Evolutionary conservation across 23 tunicate genomes (phyloP), one percentile per base, ranked within the genome.

Genomic region (Halocynthia roretzi): DNA sequence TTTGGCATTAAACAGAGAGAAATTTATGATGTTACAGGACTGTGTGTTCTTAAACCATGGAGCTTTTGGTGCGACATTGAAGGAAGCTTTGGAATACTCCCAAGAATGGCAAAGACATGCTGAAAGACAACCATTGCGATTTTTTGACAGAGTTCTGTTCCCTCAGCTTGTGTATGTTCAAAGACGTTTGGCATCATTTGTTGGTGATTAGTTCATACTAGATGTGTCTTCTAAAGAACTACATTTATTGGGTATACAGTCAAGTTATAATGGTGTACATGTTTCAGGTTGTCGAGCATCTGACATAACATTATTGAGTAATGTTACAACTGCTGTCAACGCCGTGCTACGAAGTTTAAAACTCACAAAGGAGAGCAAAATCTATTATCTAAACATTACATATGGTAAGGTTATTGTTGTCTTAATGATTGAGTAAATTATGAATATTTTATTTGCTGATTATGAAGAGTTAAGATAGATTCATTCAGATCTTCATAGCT

Each of bases 1-100:
- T 65, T 65, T 65, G 70, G 5, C 48, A 65, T 5, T 65, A 20
- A 40, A 20, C 1, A 5, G 70, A 65, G 5, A 58, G 1, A 58
- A 58, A 14, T 14, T 1, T 14, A 15, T 58, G 17, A 14, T n/a
- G 17, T 54, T 74, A 54, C 66, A 72, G 67, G 70, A 49, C 50
- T 85, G 74, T 49, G 81, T 75, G 40, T 91, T 91, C 70, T 61
- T 91, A 20, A 91, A 91, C 65, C 97, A 91, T 81, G 97, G 97
- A n/a, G 97, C 97, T 5, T 91, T 91, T 72, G 97, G 97, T 51
- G 72, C 67, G 52, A 81, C 68, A 0, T 56, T 91, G 60, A 91
- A 91, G 71, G 90, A 91, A 81, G 81, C 83, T 15, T 73, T 91
- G 71, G 19, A 81, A 14, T 51, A 55, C 18, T 51, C 53, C 17